phyloP scores from a whole-genome alignment of 2,797 vertebrate genomes.

The Manis javanica region DNA sequence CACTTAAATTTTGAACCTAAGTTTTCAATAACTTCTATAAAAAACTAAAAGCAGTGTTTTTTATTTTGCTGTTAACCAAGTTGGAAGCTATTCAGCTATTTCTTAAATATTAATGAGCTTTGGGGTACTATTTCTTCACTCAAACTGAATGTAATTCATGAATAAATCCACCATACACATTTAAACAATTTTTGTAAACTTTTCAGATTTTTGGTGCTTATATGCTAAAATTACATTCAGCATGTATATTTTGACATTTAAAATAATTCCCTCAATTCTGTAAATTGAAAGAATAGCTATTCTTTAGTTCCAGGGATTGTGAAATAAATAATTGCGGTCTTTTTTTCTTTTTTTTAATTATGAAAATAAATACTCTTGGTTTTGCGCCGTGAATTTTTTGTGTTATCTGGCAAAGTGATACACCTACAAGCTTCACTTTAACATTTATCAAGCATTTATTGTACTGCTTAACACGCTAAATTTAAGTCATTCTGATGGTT shows the following conservation, averaged over 20 bases:
- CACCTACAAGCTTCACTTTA: background rate
- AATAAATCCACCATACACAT: conserved; percentile 77
- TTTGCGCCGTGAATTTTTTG: conserved; percentile 64
- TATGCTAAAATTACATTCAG: conserved; percentile 45
- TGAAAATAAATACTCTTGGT: conserved; percentile 60
- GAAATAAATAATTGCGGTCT: conserved; percentile 40
- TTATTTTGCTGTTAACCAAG: conserved; percentile 69
- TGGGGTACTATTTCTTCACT: conserved; percentile 68
- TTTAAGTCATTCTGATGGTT: conserved; percentile 35
- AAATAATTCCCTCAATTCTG: conserved; percentile 54
- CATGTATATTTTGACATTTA: conserved; percentile 72
- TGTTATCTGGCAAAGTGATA: conserved; percentile 34
- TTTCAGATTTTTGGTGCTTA: conserved; percentile 72
- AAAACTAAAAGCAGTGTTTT: conserved; percentile 81
- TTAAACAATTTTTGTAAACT: conserved; percentile 79
- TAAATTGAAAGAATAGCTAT: conserved; percentile 62
- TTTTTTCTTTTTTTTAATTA: conserved; percentile 30
- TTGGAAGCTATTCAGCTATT: conserved; percentile 77
- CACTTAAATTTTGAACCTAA: conserved; percentile 49
- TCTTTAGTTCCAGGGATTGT: conserved; percentile 61
- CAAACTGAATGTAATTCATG: conserved; percentile 76
- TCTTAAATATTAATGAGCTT: conserved; percentile 72
- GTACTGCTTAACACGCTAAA: conserved; percentile 16
- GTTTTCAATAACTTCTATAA: conserved; percentile 75
- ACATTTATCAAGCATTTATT: conserved; percentile 21